These are phyloP conservation scores for Phymastichus coffea DNA, from an alignment of 1,140 invertebrate species.

Conservation along the genomic window DNA sequence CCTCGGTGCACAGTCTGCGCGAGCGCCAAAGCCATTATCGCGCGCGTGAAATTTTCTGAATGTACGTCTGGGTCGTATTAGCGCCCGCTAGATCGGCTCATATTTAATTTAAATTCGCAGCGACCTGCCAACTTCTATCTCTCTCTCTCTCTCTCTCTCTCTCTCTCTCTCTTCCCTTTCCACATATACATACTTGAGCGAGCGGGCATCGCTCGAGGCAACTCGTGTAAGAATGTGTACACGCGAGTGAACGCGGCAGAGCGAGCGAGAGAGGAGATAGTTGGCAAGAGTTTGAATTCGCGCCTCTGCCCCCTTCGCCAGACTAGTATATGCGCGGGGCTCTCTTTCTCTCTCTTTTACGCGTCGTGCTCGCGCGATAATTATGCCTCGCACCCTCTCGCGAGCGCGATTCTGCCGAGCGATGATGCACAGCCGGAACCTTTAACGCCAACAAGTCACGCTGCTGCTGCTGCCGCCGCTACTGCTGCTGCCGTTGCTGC, in stretches of 20 bases:
- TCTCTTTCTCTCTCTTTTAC: neutral
- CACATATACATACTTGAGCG: neutral
- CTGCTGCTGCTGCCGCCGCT: neutral
- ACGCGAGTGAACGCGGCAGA: neutral
- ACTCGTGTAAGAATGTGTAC: neutral
- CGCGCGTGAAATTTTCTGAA: conserved; percentile 10
- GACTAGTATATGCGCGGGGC: neutral
- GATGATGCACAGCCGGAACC: conserved; percentile 15
- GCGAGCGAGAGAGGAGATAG: conserved; percentile 32
- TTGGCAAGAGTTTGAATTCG: conserved; percentile 32
- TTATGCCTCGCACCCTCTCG: conserved; percentile 31
- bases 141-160: too few species aligned
- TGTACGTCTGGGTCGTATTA: neutral
- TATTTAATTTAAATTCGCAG: conserved; percentile 26
- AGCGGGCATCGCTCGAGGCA: too few species aligned
- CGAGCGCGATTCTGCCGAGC: neutral
- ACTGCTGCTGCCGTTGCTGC: too few species aligned
- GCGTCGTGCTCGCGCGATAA: conserved; percentile 32
- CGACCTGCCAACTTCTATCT: too few species aligned
- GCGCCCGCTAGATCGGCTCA: conserved; percentile 18
- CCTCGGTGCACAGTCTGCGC: neutral
- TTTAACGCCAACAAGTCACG: neutral
- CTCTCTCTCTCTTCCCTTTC: too few species aligned
- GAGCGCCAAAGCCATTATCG: conserved; percentile 5
- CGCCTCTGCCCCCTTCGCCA: neutral